These are phyloP conservation scores for Hipparchia semele DNA, from an alignment of 2,888 invertebrate species.

Conservation along the genomic window DNA sequence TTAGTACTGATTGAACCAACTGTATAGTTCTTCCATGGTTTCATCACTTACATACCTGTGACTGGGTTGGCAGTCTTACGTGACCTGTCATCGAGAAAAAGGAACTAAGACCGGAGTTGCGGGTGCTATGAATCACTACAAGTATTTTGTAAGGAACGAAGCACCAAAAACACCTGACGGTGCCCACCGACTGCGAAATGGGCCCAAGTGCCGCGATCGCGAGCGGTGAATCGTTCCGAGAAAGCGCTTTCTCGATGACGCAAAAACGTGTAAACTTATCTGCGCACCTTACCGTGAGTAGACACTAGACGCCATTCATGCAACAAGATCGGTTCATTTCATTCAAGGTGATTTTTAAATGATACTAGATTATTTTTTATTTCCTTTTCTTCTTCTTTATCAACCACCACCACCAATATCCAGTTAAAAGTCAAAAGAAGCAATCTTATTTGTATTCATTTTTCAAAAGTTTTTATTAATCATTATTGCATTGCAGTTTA, in stretches of 20 bases:
- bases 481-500: too few species aligned
- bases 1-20: too few species aligned
- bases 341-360: not conserved
- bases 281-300: slow-evolving; percentile 33
- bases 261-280: slow-evolving; percentile 44
- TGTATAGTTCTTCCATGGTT: too few species aligned
- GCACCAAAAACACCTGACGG: slow-evolving; percentile 17
- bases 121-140: not conserved
- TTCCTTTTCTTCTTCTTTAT: too few species aligned
- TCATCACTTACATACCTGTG: too few species aligned
- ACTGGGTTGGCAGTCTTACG: too few species aligned
- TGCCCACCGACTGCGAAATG: slow-evolving; percentile 27
- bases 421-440: too few species aligned
- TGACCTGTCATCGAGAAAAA: not conserved
- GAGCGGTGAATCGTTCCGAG: slow-evolving; percentile 37
- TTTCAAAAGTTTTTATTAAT: too few species aligned
- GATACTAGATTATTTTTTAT: too few species aligned
- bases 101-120: not conserved
- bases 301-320: slow-evolving; percentile 16
- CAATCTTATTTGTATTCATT: too few species aligned
- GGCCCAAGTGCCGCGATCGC: slow-evolving; percentile 33
- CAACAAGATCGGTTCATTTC: slow-evolving; percentile 4
- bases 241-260: slow-evolving; percentile 48
- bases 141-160: not conserved
- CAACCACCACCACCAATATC: too few species aligned